phyloP scores from a whole-genome alignment of 2,113 vertebrate genomes.

The Microtus richardsoni region DNA sequence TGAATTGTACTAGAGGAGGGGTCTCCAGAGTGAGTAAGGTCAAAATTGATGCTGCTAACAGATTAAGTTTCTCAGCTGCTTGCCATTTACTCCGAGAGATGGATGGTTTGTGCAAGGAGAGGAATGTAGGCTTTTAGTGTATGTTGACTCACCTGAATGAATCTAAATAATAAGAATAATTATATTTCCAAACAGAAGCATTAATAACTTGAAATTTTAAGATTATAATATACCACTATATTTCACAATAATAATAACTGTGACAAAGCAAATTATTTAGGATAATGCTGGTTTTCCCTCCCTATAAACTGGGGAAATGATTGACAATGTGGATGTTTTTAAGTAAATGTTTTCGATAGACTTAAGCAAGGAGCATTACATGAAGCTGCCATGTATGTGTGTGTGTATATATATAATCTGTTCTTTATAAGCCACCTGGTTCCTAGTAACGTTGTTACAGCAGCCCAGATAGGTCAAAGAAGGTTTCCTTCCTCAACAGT shows the following conservation, averaged over 20 bases:
- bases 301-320: neutral
- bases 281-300: neutral
- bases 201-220: neutral
- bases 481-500: conserved; percentile 16
- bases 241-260: conserved; percentile 25
- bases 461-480: neutral
- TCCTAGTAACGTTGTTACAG: neutral
- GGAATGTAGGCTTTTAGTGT: neutral
- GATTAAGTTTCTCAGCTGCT: conserved; percentile 48
- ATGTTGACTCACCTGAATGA: neutral
- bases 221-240: neutral
- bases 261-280: neutral
- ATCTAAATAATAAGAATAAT: conserved; percentile 56
- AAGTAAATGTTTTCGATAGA: conserved; percentile 10
- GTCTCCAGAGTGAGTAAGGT: neutral
- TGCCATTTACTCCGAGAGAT: neutral
- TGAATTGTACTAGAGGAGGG: neutral
- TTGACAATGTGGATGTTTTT: neutral
- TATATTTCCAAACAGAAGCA: conserved; percentile 41
- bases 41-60: conserved; percentile 37
- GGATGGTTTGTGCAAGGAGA: neutral
- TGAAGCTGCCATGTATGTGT: neutral
- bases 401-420: too few relatives aligned
- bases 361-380: neutral
- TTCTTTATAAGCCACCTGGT: neutral